A percentile compares a stretch with the other conserved stretches of the same genome.
These are phyloP conservation scores for Strigamia transsilvanica DNA, from an alignment of 2,888 invertebrate genomes.

Conservation along the genomic window DNA sequence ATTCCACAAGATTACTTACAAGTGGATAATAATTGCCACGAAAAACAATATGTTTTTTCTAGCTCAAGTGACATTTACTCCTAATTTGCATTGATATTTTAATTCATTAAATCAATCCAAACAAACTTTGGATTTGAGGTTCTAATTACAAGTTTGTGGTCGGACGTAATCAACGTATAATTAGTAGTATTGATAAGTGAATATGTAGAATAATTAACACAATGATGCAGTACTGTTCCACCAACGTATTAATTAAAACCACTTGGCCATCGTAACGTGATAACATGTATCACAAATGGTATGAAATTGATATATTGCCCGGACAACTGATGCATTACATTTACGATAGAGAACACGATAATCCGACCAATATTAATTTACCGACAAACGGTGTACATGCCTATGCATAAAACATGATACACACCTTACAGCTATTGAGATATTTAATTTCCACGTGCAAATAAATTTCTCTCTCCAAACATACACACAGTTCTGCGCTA, in stretches of 20 bases:
- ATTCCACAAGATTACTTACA: no score
- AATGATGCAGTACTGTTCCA: conserved; percentile 21
- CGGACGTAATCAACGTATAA: conserved; percentile 16
- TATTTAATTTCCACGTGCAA: conserved; percentile 37
- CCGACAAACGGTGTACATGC: neutral
- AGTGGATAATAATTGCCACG: no score
- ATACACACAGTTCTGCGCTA: neutral
- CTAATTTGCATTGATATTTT: no score
- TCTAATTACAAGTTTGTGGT: conserved; percentile 44
- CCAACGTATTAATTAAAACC: conserved; percentile 33
- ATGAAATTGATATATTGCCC: conserved; percentile 41
- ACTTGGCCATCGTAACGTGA: conserved; percentile 19
- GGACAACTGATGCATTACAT: conserved; percentile 27
- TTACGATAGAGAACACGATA: conserved; percentile 27
- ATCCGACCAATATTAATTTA: conserved; percentile 31
- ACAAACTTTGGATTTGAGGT: neutral
- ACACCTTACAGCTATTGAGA: conserved; percentile 5
- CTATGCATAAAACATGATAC: neutral
- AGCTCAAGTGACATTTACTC: no score
- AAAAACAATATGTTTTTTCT: no score
- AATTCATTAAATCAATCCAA: neutral
- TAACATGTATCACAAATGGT: conserved; percentile 29
- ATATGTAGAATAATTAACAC: conserved; percentile 34
- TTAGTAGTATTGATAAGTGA: conserved; percentile 38
- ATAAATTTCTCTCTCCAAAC: neutral